Percentiles rank a stretch among this genome's conserved stretches.
Evolutionary conservation across 2,888 invertebrate species (phyloP).

Genomic region (Peribatodes rhomboidaria): DNA sequence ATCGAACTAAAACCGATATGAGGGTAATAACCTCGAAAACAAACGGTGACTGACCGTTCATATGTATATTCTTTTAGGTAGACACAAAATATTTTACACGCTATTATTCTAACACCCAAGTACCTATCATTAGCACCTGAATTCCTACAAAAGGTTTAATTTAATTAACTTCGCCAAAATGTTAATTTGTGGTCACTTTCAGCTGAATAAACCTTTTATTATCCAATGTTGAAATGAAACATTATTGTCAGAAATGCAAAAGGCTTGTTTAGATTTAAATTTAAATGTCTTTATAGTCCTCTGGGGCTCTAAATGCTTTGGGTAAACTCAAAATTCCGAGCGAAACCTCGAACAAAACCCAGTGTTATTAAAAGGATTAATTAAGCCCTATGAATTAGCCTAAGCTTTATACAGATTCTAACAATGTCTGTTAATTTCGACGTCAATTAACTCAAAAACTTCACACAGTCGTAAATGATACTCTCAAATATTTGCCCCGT

Average conservation of each 20-base stretch:
- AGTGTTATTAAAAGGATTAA: constrained; percentile 21
- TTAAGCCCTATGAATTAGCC: constrained; percentile 19
- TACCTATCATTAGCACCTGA: not conserved
- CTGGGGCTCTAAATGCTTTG: not conserved
- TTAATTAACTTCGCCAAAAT: not conserved
- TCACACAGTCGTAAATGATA: constrained; percentile 16
- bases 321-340: constrained; percentile 5
- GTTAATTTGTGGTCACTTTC: constrained; percentile 6
- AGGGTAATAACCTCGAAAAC: too few relatives aligned
- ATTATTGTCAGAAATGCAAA: constrained; percentile 8
- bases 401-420: constrained; percentile 14
- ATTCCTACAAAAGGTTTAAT: constrained; percentile 2
- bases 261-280: constrained; percentile 2
- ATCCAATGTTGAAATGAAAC: constrained; percentile 5
- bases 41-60: too few relatives aligned
- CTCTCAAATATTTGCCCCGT: constrained; percentile 4
- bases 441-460: constrained; percentile 23
- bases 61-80: too few relatives aligned
- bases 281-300: constrained; percentile 7
- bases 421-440: constrained; percentile 23
- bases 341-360: constrained; percentile 14
- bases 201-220: constrained; percentile 1
- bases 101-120: too few relatives aligned
- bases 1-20: too few relatives aligned
- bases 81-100: too few relatives aligned